Base-by-base conservation (phyloP, 1,140 invertebrate species). In the Scylla paramamosain region DNA sequence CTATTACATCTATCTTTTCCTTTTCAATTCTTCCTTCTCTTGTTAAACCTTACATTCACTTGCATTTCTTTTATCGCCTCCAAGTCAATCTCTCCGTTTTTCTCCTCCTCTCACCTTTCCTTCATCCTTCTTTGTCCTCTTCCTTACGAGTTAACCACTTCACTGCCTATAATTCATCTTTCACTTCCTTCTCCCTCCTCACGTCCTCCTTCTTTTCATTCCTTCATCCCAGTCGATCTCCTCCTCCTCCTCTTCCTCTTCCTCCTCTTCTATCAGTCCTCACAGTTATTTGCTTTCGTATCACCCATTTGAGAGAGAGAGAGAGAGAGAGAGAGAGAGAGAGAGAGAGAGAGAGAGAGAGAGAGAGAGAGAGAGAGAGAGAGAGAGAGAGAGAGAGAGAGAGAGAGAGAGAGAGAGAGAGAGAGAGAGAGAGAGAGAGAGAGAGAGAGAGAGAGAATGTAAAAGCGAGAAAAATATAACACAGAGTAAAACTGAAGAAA, bases 391-490 rank as follows among this genome's bases (percentile, higher is more conserved):
- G n/a, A 89, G 32, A 39, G 87, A 89, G 84, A 39, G 32, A 89
- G 87, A 31, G 32, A 89, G 87, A 89, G 32, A 39, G 32, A 89
- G 87, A 89, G 32, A 39, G 32, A 89, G 87, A 89, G 32, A 39
- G 32, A 87, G 84, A 87, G 28, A 28, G 28, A 87, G 84, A 87
- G 28, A 28, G 28, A 31, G 84, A 31, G 28, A 28, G 28, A 87
- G 84, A 87, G 28, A 28, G 28, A 87, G 84, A 87, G 28, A 28
- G 28, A 87, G 84, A 87, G 28, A 28, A n/a, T n/a, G n/a, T n/a
- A n/a, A n/a, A n/a, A n/a, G n/a, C n/a, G n/a, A n/a, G n/a, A n/a
- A n/a, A n/a, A 31, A 87, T 16, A 87, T 12, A 28, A 31, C 16
- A 29, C 10, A 31, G 31, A 29, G 31, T 12, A 28, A 31, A 87